Evolutionary conservation across 2,113 vertebrate genomes (phyloP).

Genomic region (Carassius gibelio): DNA sequence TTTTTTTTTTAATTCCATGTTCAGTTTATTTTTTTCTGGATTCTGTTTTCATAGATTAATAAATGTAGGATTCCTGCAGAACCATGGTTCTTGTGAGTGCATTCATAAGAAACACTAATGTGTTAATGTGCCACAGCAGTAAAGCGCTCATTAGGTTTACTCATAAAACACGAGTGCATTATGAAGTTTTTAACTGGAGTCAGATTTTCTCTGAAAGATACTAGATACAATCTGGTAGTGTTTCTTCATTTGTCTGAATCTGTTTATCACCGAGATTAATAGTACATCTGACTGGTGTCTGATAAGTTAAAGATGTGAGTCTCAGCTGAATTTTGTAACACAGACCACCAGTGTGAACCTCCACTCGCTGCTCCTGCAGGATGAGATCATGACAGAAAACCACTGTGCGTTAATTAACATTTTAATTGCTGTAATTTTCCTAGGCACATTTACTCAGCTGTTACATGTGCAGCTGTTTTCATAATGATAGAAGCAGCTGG

Average conservation of each 20-base stretch:
- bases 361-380: neutral
- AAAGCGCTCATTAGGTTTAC: too few relatives aligned
- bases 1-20: too few relatives aligned
- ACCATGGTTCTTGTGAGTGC: too few relatives aligned
- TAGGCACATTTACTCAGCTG: slow-evolving; percentile 16
- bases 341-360: neutral
- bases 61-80: too few relatives aligned
- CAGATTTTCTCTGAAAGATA: neutral
- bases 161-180: too few relatives aligned
- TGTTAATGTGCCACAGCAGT: too few relatives aligned
- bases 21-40: too few relatives aligned
- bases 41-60: too few relatives aligned
- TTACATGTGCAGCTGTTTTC: slow-evolving; percentile 2
- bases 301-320: neutral
- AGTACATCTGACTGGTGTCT: neutral
- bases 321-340: neutral
- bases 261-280: neutral
- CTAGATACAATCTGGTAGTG: neutral
- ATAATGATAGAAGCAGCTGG: slow-evolving; percentile 20
- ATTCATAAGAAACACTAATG: too few relatives aligned
- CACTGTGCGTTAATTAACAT: slow-evolving; percentile 37
- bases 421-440: slow-evolving; percentile 35
- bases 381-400: neutral
- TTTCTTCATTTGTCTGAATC: neutral
- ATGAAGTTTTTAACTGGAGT: neutral